These are phyloP conservation scores for Itoplectis maculator DNA, from an alignment of 2,888 invertebrate genomes.

Conservation along the genomic window DNA sequence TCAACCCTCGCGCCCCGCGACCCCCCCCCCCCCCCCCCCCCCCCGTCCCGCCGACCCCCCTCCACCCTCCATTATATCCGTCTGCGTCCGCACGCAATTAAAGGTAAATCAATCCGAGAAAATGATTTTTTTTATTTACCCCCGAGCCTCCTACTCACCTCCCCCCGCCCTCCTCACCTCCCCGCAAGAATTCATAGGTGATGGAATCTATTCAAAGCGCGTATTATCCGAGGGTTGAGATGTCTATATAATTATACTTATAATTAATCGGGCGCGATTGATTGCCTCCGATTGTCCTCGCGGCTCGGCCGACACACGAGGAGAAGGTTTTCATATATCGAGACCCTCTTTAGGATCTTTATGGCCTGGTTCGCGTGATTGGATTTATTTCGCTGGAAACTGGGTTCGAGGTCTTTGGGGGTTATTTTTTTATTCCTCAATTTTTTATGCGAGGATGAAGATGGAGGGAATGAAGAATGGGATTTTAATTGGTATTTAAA, in stretches of 20 bases:
- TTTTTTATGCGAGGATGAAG: too few relatives aligned
- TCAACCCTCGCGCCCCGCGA: conserved; percentile 20
- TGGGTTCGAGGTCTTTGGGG: neutral
- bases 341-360: neutral
- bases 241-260: conserved; percentile 12
- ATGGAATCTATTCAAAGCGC: conserved; percentile 26
- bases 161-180: too few relatives aligned
- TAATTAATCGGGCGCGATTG: neutral
- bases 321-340: neutral
- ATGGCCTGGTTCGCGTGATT: neutral
- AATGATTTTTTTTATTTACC: conserved; percentile 24
- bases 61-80: conserved; percentile 25
- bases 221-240: conserved; percentile 9
- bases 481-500: too few relatives aligned
- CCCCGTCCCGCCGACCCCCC: too few relatives aligned
- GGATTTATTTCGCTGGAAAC: neutral
- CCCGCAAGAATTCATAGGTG: neutral
- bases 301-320: too few relatives aligned
- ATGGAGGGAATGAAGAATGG: too few relatives aligned
- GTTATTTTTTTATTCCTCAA: too few relatives aligned
- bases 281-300: neutral
- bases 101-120: conserved; percentile 29
- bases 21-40: too few relatives aligned
- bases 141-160: neutral
- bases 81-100: conserved; percentile 28